Conservation (phyloP, 2,113 vertebrate species). For the Lepisosteus osseus region DNA sequence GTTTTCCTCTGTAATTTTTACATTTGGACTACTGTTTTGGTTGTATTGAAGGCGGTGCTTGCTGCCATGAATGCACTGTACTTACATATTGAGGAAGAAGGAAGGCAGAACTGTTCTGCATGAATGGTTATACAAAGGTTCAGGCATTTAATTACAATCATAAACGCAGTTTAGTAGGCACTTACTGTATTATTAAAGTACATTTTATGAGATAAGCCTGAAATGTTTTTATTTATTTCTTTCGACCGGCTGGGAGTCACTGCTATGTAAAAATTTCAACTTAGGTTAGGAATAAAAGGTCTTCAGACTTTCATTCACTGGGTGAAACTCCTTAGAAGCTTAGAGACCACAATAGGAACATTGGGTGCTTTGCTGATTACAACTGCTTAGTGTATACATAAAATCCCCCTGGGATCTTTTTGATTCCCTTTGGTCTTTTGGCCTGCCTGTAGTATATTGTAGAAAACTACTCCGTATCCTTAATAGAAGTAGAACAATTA, state of each 20-base stretch:
- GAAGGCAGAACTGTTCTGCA: constrained; percentile 33
- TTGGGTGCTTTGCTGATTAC: too few relatives aligned
- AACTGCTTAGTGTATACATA: too few relatives aligned
- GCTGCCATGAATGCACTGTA: constrained; percentile 12
- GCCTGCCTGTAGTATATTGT: too few relatives aligned
- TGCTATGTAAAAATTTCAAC: too few relatives aligned
- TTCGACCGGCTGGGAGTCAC: background rate
- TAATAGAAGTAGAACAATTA: background rate
- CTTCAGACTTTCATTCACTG: too few relatives aligned
- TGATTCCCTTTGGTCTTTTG: too few relatives aligned
- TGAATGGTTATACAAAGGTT: constrained; percentile 52
- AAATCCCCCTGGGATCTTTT: too few relatives aligned
- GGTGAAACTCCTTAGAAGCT: too few relatives aligned
- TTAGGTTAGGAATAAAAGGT: too few relatives aligned
- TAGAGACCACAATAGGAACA: too few relatives aligned
- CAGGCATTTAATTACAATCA: constrained; percentile 63
- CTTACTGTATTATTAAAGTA: constrained; percentile 54
- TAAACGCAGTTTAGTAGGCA: constrained; percentile 63
- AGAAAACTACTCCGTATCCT: too few relatives aligned
- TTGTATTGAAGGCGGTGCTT: constrained; percentile 33
- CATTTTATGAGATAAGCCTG: constrained; percentile 44
- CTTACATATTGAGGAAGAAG: background rate
- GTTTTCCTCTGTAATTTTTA: constrained; percentile 37
- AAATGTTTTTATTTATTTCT: constrained; percentile 21
- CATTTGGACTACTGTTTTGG: constrained; percentile 30